These are phyloP conservation scores for Amphipyra berbera DNA, from an alignment of 2,888 invertebrate genomes.

Conservation along the genomic window DNA sequence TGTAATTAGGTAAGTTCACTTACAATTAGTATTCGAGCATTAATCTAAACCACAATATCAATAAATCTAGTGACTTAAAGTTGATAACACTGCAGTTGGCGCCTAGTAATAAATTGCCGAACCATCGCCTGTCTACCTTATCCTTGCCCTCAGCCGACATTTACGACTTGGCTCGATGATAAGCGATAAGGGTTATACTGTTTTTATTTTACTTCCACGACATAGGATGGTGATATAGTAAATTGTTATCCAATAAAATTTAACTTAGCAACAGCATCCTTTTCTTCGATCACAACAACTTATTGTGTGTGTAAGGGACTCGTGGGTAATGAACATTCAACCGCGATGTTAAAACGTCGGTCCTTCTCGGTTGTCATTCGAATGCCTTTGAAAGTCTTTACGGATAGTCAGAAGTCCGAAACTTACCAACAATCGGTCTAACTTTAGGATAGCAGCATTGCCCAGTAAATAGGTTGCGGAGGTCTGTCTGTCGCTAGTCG, in stretches of 20 bases:
- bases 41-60: not conserved
- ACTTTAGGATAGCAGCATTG: too few relatives aligned
- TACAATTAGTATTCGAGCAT: not conserved
- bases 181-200: conserved; percentile 25
- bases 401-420: too few relatives aligned
- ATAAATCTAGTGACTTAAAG: conserved; percentile 2
- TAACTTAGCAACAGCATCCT: not conserved
- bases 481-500: too few relatives aligned
- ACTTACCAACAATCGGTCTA: too few relatives aligned
- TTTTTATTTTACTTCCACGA: conserved; percentile 28
- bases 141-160: conserved; percentile 24
- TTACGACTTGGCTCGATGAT: conserved; percentile 34
- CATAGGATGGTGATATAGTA: not conserved
- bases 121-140: conserved; percentile 29
- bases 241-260: not conserved
- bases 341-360: too few relatives aligned
- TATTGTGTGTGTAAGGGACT: not conserved
- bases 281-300: not conserved
- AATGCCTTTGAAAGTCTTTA: too few relatives aligned
- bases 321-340: too few relatives aligned
- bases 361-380: too few relatives aligned
- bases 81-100: conserved; percentile 4
- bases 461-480: too few relatives aligned
- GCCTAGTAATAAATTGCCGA: conserved; percentile 28
- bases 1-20: not conserved